Evolutionary conservation across 2,113 vertebrate species (phyloP), one percentile per base, ranked within the genome.

Genomic region (Talpa occidentalis): DNA sequence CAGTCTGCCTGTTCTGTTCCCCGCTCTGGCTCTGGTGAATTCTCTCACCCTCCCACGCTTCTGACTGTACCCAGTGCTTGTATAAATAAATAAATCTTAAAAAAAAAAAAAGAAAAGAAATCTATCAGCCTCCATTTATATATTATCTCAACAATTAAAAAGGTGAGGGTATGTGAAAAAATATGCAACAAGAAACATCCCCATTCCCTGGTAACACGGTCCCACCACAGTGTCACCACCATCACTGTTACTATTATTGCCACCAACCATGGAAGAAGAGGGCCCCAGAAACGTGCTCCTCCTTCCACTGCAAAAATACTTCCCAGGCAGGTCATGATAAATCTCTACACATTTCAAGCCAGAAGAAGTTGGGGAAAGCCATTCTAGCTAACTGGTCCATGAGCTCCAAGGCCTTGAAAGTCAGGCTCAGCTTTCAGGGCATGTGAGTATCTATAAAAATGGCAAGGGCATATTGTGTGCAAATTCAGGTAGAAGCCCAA

Each of bases 401-500:
- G 67, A 21, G 42, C 17, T 82, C 35, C 7, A 62, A 90, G 77
- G 15, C 60, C n/a, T 88, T 56, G 47, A 88, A 87, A 92, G 19
- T 52, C 42, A 15, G 10, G 30, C 52, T 92, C 49, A 35, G 78
- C 49, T 77, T 42, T 47, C 37, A 14, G 16, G 21, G 17, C 52
- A 37, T 40, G 11, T 49, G 79, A 72, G 0, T 15, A 73, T 56
- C 79, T 66, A 44, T 47, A 69, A 44, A 93, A 94, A 62, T 21
- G n/a, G 60, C 69, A 66, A 95, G 44, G 74, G 54, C 40, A 56
- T 4, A 44, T 7, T 81, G 72, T 54, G 24, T 28, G 83, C 28
- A 64, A 80, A 92, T 73, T 73, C 77, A 92, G 79, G 59, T 56
- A 80, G 32, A 94, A 59, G 62, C 54, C 86, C 84, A 56, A 0